Evolutionary conservation across 2,888 invertebrate genomes (phyloP), one percentile per base, ranked within the genome.

Genomic region (Timema cristinae): DNA sequence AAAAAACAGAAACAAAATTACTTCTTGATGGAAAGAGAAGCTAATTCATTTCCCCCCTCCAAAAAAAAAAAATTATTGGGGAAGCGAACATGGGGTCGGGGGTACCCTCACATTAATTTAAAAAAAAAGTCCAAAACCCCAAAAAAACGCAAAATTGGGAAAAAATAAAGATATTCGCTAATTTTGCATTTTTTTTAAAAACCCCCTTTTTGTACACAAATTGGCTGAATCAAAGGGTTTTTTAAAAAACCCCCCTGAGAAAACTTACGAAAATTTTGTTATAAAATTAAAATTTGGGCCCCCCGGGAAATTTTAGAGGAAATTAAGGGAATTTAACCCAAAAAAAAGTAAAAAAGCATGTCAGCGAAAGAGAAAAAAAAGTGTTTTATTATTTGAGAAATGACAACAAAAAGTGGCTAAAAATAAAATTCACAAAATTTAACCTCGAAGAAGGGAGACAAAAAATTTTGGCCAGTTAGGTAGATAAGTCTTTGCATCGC

Each of bases 101-200:
- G 8, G 10, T 47, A 32, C 63, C 63, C 32, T 63, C 47, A 63
- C 63, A 47, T 63, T 63, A 13, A 47, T 63, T 10, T n/a, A n/a
- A 63, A 63, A 13, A 63, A 16, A 16, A 7, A 63, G 16, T 4
- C 16, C 7, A 63, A 63, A n/a, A n/a, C n/a, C 2, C 63, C 6
- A 7, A 63, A 63, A 63, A 63, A 6, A 63, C 6, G 72, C 69
- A 61, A 67, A 8, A 63, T 71, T 79, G 79, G 78, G 66, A 70
- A 11, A 69, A 71, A 48, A 76, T 16, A 79, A 73, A 78, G 77
- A 74, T 72, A 77, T 74, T 77, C 68, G 77, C 78, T 56, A 50
- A 79, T 10, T 73, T 75, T 15, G 66, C 79, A 54, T n/a, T n/a
- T n/a, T n/a, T 79, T 74, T 76, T 77, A 79, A 67, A 77, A 77